phyloP scores from a whole-genome alignment of 2,888 invertebrate species.

The Eupeodes luniger region DNA sequence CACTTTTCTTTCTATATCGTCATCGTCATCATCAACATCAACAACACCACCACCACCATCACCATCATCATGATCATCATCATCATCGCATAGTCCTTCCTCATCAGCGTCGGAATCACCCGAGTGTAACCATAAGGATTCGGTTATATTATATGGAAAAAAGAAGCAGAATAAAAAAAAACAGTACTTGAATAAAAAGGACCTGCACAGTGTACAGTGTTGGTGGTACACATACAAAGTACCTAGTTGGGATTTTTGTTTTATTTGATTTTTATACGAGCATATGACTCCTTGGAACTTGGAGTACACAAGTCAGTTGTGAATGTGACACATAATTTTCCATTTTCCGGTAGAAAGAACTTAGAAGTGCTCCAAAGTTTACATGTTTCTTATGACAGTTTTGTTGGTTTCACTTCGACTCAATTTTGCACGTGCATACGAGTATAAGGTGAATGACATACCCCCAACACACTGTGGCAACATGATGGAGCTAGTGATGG shows the following conservation, averaged over 20 bases:
- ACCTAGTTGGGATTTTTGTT: slow-evolving; percentile 2
- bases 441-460: slow-evolving; percentile 62
- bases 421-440: slow-evolving; percentile 37
- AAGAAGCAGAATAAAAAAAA: slow-evolving; percentile 21
- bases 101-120: slow-evolving; percentile 53
- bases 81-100: slow-evolving; percentile 36
- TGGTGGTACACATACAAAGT: slow-evolving; percentile 30
- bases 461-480: background rate
- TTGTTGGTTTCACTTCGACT: slow-evolving; percentile 26
- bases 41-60: slow-evolving; percentile 17
- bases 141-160: slow-evolving; percentile 33
- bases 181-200: slow-evolving; percentile 6
- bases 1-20: slow-evolving; percentile 5
- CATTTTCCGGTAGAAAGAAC: slow-evolving; percentile 40
- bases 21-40: slow-evolving; percentile 29
- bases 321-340: slow-evolving; percentile 66
- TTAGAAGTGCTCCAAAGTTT: slow-evolving; percentile 49
- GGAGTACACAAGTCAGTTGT: slow-evolving; percentile 45
- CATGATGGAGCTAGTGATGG: background rate
- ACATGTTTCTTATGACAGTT: slow-evolving; percentile 53
- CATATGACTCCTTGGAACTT: slow-evolving; percentile 26
- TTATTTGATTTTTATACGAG: background rate
- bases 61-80: slow-evolving; percentile 37
- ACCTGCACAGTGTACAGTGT: background rate
- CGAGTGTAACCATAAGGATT: slow-evolving; percentile 53